A percentile compares a stretch with the other conserved stretches of the same genome.
phyloP scores from a whole-genome alignment of 2,797 vertebrate genomes.

The Tadarida brasiliensis region DNA sequence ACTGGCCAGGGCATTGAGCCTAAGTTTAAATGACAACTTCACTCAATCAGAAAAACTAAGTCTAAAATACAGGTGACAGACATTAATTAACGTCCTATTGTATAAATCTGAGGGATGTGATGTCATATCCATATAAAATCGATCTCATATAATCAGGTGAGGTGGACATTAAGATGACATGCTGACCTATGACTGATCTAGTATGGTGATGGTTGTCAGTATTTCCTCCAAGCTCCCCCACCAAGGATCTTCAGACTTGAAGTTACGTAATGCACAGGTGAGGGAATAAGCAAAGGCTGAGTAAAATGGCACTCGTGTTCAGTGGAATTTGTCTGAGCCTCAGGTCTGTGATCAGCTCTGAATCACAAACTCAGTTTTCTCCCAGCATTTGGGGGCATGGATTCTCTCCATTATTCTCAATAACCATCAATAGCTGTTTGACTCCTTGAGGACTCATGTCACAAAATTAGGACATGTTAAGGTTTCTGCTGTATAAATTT shows the following conservation, averaged over 20 bases:
- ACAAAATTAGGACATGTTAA: slow-evolving; percentile 2
- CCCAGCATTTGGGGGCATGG: neutral
- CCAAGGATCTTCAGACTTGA: neutral
- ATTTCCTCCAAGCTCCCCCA: neutral
- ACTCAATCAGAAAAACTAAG: neutral
- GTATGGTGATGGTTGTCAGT: neutral
- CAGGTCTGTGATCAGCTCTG: neutral
- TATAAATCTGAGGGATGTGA: neutral
- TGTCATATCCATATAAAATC: neutral
- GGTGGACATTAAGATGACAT: neutral
- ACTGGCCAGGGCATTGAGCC: neutral
- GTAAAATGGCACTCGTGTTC: neutral
- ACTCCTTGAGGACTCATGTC: neutral
- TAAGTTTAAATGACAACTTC: slow-evolving; percentile 15
- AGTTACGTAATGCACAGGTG: neutral
- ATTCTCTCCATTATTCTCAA: neutral
- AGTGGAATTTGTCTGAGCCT: neutral
- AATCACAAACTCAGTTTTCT: neutral
- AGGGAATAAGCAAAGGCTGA: neutral
- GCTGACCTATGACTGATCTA: neutral
- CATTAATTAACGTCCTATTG: neutral
- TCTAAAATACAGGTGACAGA: neutral
- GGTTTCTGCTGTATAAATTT: slow-evolving; percentile 37
- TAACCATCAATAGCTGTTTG: neutral
- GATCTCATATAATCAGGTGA: neutral